Base-by-base conservation (phyloP, 2,113 vertebrate species). In the Gobius niger region DNA sequence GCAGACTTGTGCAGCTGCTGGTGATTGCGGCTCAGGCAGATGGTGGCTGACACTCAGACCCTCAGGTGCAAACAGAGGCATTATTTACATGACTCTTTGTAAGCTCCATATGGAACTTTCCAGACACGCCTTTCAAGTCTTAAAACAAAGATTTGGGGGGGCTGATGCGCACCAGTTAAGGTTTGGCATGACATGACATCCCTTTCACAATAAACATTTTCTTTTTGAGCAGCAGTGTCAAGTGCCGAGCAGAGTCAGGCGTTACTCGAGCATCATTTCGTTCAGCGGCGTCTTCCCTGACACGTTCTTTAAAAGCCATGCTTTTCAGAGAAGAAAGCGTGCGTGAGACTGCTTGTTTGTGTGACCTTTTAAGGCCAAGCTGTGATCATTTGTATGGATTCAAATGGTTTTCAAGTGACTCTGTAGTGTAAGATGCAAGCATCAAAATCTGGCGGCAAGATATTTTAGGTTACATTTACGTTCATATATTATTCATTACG, bases 291-390 rank as follows among this genome's bases (percentile, higher is more conserved):
- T 50, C n/a, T 78, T 79, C 56, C 14, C 44, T 87, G 77, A 84
- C 82, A 87, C 84, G 89, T 76, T 72, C 56, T 57, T 71, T 47
- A 70, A 78, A 42, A 74, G 47, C 56, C 61, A 46, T 7, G 15
- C 14, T 75, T 83, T 83, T 78, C 80, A 46, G 56, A 47, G 72
- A 75, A 65, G 70, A 82, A 76, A 79, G 66, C 40, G 47, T 65
- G 63, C 41, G 60, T 57, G 16, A 53, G 76, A 73, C 49, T 70
- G 51, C 7, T 24, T 65, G 72, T 68, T 67, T 62, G 15, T 13
- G 6, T 84, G 79, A 82, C 82, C 77, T 83, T 89, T 86, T 54
- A 54, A 67, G 40, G 40, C 65, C 60, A 56, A 53, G 50, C 65
- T 72, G 53, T 82, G 73, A 84, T 77, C 68, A 67, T 69, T 81